Conservation (phyloP, 2,888 invertebrate genomes). For the Xanthorhoe designata region DNA sequence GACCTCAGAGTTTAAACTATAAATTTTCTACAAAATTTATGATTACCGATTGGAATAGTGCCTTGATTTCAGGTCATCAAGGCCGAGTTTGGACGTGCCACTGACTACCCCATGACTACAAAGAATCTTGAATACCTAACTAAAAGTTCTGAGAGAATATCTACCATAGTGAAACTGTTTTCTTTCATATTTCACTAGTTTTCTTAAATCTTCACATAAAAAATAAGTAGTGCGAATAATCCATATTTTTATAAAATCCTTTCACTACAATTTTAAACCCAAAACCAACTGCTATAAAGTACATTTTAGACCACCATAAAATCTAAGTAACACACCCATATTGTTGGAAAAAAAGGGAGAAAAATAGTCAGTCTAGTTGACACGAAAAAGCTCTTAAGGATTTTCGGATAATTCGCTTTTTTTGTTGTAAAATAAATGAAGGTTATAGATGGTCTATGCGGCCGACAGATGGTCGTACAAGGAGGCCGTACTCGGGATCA, state of each 20-base stretch:
- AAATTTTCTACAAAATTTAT: too few species aligned
- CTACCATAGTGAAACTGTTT: neutral
- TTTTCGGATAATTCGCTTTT: slow-evolving; percentile 44
- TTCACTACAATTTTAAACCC: neutral
- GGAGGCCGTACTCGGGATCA: too few species aligned
- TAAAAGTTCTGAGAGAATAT: neutral
- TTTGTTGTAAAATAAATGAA: slow-evolving; percentile 39
- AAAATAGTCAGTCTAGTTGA: slow-evolving; percentile 43
- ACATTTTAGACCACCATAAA: neutral
- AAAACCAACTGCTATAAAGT: slow-evolving; percentile 1
- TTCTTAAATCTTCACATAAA: too few species aligned
- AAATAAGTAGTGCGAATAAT: too few species aligned
- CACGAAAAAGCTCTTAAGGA: slow-evolving; percentile 46
- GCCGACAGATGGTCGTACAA: slow-evolving; percentile 17
- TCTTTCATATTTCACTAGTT: too few species aligned
- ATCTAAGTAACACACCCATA: slow-evolving; percentile 18
- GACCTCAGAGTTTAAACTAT: too few species aligned
- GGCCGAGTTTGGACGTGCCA: too few species aligned
- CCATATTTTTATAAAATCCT: neutral
- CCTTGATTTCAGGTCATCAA: too few species aligned
- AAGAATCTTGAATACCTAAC: too few species aligned
- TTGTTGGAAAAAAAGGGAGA: slow-evolving; percentile 38
- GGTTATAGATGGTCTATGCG: slow-evolving; percentile 26
- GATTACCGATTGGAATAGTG: too few species aligned
- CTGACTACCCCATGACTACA: too few species aligned